Evolutionary conservation across 2,888 invertebrate genomes (phyloP).

Genomic region (Lasioglossum vierecki): DNA sequence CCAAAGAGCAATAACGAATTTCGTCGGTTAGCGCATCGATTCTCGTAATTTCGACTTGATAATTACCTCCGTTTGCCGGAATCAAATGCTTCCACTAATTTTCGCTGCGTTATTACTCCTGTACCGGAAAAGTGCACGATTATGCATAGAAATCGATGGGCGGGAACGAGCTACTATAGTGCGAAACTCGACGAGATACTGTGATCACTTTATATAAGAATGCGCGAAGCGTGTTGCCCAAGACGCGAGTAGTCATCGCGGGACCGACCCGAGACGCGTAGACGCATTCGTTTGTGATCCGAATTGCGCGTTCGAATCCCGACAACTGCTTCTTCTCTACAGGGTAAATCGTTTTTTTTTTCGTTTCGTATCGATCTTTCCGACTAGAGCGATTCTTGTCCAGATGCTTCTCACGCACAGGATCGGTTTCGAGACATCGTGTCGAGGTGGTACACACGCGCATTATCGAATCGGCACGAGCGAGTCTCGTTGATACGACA

Average conservation of each 20-base stretch:
- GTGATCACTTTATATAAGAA: conserved; percentile 60
- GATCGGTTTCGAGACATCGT: neutral
- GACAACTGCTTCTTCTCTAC: neutral
- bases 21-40: neutral
- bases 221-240: neutral
- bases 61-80: neutral
- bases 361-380: neutral
- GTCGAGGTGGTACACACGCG: neutral
- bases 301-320: neutral
- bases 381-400: neutral
- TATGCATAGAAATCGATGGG: neutral
- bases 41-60: neutral
- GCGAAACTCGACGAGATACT: conserved; percentile 48
- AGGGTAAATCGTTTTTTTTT: neutral
- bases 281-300: neutral
- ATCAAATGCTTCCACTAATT: conserved; percentile 51
- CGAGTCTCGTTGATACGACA: neutral
- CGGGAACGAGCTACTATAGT: neutral
- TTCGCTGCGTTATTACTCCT: neutral
- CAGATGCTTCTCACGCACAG: neutral
- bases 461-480: neutral
- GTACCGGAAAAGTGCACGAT: neutral
- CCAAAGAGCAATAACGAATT: conserved; percentile 56
- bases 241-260: neutral
- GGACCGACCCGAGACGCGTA: neutral